Evolutionary conservation across 2,888 invertebrate species (phyloP).

Genomic region (Pegoplata infirma): DNA sequence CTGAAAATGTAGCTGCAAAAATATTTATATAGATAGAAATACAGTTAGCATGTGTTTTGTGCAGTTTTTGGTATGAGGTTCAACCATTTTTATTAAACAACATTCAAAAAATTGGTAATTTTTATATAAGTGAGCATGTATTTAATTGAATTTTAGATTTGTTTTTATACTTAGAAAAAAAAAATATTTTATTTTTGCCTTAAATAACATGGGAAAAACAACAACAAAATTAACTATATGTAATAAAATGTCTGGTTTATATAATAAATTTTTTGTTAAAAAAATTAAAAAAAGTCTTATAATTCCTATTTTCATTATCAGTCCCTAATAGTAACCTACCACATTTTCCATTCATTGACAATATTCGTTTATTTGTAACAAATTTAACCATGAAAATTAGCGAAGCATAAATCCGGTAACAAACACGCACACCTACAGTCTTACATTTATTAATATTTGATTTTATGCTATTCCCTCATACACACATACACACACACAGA

Average conservation of each 20-base stretch:
- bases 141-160: neutral
- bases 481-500: neutral
- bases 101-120: neutral
- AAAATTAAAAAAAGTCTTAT: neutral
- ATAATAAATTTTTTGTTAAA: neutral
- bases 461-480: too few relatives aligned
- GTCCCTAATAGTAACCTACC: neutral
- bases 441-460: neutral
- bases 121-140: too few relatives aligned
- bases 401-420: conserved; percentile 28
- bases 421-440: neutral
- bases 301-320: neutral
- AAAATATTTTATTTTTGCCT: neutral
- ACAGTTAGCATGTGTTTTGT: neutral
- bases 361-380: conserved; percentile 2
- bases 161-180: neutral
- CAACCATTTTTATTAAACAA: neutral
- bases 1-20: neutral
- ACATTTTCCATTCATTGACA: neutral
- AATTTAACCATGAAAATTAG: conserved; percentile 24
- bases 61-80: neutral
- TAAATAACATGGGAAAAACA: neutral
- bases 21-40: neutral
- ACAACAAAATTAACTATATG: neutral
- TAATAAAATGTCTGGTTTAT: neutral